A percentile compares a stretch with the other conserved stretches of the same genome.
phyloP scores from a whole-genome alignment of 1,140 invertebrate species.

The Coenobita brevimanus region DNA sequence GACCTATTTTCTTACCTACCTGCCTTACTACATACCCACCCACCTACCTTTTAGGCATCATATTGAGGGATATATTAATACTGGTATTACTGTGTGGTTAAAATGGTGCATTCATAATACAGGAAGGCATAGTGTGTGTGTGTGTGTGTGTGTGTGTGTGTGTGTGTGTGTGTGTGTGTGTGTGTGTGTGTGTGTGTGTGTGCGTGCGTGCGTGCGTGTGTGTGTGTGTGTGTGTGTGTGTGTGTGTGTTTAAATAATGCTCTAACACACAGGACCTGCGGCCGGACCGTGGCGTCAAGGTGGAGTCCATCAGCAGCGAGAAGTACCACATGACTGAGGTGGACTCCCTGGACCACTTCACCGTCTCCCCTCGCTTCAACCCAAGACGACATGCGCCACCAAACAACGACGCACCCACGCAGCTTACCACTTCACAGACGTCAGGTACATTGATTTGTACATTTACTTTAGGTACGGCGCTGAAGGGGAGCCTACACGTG shows the following conservation, averaged over 20 bases:
- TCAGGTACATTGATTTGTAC: background rate
- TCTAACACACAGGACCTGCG: constrained; percentile 11
- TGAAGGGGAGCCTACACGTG: no score
- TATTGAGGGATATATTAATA: no score
- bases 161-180: constrained; percentile 2
- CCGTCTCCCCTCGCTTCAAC: constrained; percentile 43
- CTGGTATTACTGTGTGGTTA: no score
- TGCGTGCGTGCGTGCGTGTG: background rate
- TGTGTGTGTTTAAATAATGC: background rate
- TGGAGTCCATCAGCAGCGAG: constrained; percentile 48
- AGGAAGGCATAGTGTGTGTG: background rate
- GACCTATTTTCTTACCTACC: no score
- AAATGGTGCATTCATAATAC: no score
- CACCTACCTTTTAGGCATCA: no score
- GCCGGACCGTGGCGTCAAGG: constrained; percentile 12
- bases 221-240: constrained; percentile 6
- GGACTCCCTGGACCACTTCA: constrained; percentile 56
- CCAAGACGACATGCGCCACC: constrained; percentile 10
- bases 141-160: background rate
- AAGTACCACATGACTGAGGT: constrained; percentile 57
- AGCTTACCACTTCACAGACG: background rate
- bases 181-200: constrained; percentile 35
- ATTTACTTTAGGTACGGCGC: no score
- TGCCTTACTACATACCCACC: no score
- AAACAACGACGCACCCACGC: constrained; percentile 23